These are phyloP conservation scores for Rhynchonycteris naso DNA, from an alignment of 2,797 vertebrate genomes.

Conservation along the genomic window DNA sequence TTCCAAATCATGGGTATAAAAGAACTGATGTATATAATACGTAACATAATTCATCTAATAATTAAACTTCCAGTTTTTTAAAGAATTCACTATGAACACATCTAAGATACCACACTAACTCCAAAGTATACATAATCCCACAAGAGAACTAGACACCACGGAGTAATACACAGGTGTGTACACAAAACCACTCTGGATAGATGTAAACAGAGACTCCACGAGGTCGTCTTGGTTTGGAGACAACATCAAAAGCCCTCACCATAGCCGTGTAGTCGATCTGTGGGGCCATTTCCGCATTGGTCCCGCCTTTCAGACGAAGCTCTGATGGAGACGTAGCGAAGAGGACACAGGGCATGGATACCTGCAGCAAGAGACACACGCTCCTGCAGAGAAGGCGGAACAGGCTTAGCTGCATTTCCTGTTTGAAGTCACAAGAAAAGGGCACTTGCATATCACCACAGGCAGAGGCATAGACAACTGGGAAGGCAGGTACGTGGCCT, in stretches of 20 bases:
- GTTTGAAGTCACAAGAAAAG: neutral
- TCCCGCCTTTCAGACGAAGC: constrained; percentile 95
- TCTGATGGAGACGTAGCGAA: constrained; percentile 91
- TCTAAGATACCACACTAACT: neutral
- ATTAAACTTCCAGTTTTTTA: neutral
- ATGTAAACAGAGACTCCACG: neutral
- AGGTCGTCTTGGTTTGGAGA: neutral
- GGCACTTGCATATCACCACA: neutral
- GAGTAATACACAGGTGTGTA: neutral
- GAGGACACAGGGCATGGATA: constrained; percentile 93
- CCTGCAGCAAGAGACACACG: constrained; percentile 96
- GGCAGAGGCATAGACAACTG: neutral
- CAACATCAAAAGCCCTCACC: constrained; percentile 83
- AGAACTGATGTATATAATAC: neutral
- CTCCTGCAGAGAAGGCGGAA: constrained; percentile 88
- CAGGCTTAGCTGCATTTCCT: neutral
- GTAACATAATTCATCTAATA: neutral
- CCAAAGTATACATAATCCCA: neutral
- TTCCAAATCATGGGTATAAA: constrained; percentile 31
- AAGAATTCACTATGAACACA: neutral
- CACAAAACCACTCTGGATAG: neutral
- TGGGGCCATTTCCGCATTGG: constrained; percentile 98
- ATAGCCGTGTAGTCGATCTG: constrained; percentile 97
- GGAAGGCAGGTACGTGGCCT: neutral
- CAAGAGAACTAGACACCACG: neutral